Base-by-base conservation (phyloP, 2,888 invertebrate genomes). In the Myopa testacea region DNA sequence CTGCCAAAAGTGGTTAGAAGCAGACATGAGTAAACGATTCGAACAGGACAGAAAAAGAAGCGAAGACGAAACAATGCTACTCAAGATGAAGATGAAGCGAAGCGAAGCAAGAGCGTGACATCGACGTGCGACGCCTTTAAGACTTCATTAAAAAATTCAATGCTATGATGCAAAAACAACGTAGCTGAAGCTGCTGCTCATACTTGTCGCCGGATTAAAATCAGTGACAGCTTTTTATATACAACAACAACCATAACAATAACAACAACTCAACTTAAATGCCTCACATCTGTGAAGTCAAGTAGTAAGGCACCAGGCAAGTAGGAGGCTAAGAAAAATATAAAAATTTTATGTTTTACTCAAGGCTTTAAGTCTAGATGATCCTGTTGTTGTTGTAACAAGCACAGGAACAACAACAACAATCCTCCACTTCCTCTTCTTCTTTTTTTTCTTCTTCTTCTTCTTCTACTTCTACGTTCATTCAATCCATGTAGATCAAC, bases 21-120 rank as follows among this genome's bases (percentile, higher is more conserved):
- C 26, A 37, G 16, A 10, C 37, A 12, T 16, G 12, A 14, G 8
- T 65, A 65, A 65, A 34, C 34, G 34, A 5, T 65, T 65, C 26
- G 26, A 37, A 34, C 63, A 37, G 34, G 63, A 16, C 63, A 34
- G 5, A 16, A 65, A 8, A 1, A 50, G 50, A 50, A 10, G 50
- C 50, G 3, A 1, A 26, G 8, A 65, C 26, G 63, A 34, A 16
- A 14, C 68, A 45, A 19, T 3, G 19, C 68, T 3, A n/a, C 37
- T 14, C 26, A n/a, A 19, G 45, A 68, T 2, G 2, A 26, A 26
- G 26, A 26, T 40, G 40, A n/a, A 68, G n/a, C 16, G n/a, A n/a
- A n/a, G n/a, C n/a, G 45, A 26, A 26, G n/a, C 58, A 38, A 37
- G 38, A 71, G 55, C 71, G 58, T 58, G 71, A 58, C 71, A 71